A percentile compares a stretch with the other conserved stretches of the same genome.
Evolutionary conservation across 2,888 invertebrate genomes (phyloP).

Genomic region (Amorpha juglandis): DNA sequence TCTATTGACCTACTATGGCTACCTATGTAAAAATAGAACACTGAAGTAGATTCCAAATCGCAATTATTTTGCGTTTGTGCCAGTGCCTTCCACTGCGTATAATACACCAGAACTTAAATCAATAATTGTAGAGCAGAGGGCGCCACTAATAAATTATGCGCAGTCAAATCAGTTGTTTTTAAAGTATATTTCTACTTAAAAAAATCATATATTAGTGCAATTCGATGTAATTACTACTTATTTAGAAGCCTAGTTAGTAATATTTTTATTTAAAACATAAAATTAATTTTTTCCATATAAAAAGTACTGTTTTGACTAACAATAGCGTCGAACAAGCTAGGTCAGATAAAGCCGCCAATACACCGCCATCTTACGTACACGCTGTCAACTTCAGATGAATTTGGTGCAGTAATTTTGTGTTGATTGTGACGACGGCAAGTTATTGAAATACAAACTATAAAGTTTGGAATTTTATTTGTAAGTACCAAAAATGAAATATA

Average conservation of each 20-base stretch:
- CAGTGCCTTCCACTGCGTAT: constrained; percentile 45
- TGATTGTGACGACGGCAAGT: constrained; percentile 61
- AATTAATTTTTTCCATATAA: background rate
- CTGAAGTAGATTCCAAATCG: constrained; percentile 42
- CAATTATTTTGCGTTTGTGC: constrained; percentile 47
- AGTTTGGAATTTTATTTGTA: constrained; percentile 66
- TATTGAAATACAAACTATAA: constrained; percentile 61
- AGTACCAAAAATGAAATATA: constrained; percentile 62
- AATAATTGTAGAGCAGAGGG: constrained; percentile 66
- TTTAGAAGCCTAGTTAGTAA: background rate
- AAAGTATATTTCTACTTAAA: background rate
- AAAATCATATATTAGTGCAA: background rate
- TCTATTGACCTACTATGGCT: constrained; percentile 59
- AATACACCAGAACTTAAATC: constrained; percentile 65
- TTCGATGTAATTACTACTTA: background rate
- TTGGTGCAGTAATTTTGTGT: constrained; percentile 70
- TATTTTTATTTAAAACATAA: background rate
- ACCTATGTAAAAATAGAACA: constrained; percentile 53
- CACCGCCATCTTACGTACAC: constrained; percentile 76
- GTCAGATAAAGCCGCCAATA: constrained; percentile 28
- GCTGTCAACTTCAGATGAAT: constrained; percentile 70
- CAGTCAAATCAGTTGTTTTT: constrained; percentile 37
- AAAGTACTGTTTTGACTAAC: background rate
- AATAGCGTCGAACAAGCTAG: constrained; percentile 15
- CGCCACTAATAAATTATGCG: constrained; percentile 52